Conservation (phyloP, 2,888 invertebrate genomes). For the Cynaeus angustus region DNA sequence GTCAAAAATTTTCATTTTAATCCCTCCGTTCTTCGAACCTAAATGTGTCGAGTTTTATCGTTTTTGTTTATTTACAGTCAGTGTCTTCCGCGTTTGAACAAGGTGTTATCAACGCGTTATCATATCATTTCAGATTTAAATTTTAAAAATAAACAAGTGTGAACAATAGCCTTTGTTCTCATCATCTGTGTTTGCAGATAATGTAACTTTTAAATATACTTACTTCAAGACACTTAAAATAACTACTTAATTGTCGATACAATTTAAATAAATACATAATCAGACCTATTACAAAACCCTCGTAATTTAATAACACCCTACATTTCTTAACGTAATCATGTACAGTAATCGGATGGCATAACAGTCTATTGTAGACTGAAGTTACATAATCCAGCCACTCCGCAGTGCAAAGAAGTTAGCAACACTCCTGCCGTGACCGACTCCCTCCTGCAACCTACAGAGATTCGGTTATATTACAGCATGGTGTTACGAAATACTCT, state of each 20-base stretch:
- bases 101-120: neutral
- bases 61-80: neutral
- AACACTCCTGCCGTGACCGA: slow-evolving; percentile 38
- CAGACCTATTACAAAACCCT: slow-evolving; percentile 43
- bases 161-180: too few species aligned
- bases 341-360: slow-evolving; percentile 46
- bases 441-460: slow-evolving; percentile 37
- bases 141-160: too few species aligned
- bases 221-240: neutral
- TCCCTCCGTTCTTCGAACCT: too few species aligned
- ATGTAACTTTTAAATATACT: too few species aligned
- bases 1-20: too few species aligned
- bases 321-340: slow-evolving; percentile 48
- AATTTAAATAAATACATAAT: slow-evolving; percentile 42
- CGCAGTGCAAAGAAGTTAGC: slow-evolving; percentile 31
- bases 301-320: slow-evolving; percentile 49
- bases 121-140: too few species aligned
- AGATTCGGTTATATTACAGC: slow-evolving; percentile 38
- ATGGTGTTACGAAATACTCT: slow-evolving; percentile 27
- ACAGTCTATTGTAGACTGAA: slow-evolving; percentile 45
- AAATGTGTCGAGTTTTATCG: too few species aligned
- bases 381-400: slow-evolving; percentile 37
- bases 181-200: neutral
- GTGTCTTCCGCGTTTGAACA: neutral
- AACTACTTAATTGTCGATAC: slow-evolving; percentile 4